Evolutionary conservation across 2,113 vertebrate genomes (phyloP).

Genomic region (Lampris incognitus): DNA sequence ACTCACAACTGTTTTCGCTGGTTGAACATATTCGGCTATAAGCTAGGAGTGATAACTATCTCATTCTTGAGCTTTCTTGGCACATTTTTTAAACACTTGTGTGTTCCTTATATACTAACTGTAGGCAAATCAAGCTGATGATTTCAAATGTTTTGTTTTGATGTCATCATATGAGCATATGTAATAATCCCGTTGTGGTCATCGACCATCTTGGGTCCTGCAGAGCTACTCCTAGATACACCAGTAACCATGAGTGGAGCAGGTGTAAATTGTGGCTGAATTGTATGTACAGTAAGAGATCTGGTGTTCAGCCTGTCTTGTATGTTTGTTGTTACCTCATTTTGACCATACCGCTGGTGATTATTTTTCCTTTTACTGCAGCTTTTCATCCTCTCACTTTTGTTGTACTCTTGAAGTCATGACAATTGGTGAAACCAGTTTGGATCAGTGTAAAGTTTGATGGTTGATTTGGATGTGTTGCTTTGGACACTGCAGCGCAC

Average conservation of each 20-base stretch:
- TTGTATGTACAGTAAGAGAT: constrained; percentile 8
- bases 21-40: constrained; percentile 27
- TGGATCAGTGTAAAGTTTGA: not conserved
- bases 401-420: constrained; percentile 7
- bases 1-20: constrained; percentile 20
- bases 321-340: constrained; percentile 2
- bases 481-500: not conserved
- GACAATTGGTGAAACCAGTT: constrained; percentile 4
- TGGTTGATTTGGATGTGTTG: not conserved
- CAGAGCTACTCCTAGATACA: constrained; percentile 4
- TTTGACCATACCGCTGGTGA: constrained; percentile 3
- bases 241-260: constrained; percentile 2
- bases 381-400: not conserved
- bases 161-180: constrained; percentile 1
- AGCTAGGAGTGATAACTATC: not conserved
- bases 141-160: constrained; percentile 6
- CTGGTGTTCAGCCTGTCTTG: not conserved
- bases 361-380: not conserved
- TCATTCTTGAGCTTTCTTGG: constrained; percentile 2
- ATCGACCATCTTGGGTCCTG: not conserved
- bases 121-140: not conserved
- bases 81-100: constrained; percentile 10
- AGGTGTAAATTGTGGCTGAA: constrained; percentile 8
- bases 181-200: not conserved
- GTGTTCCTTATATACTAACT: not conserved